phyloP scores from a whole-genome alignment of 2,113 vertebrate genomes.

The Oryctolagus cuniculus region mOryCun1.1 NC_091435.1:173933001-173933500 shows the following conservation, averaged over 20 bases:
- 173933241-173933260: background rate
- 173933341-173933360: background rate
- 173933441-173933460: background rate
- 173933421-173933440: background rate
- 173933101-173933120: background rate
- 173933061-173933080: background rate
- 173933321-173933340: background rate
- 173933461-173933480: no score
- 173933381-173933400: background rate
- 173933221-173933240: background rate
- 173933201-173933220: background rate
- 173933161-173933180: background rate
- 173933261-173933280: background rate
- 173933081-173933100: background rate
- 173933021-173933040: background rate
- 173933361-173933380: background rate
- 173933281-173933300: background rate
- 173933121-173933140: background rate
- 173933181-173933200: background rate
- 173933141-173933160: background rate
- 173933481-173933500: background rate
- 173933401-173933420: no score
- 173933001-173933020: accelerated
- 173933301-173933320: background rate
- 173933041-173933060: background rate